Conservation (phyloP, 2,113 vertebrate genomes). For the Entelurus aequoreus region DNA sequence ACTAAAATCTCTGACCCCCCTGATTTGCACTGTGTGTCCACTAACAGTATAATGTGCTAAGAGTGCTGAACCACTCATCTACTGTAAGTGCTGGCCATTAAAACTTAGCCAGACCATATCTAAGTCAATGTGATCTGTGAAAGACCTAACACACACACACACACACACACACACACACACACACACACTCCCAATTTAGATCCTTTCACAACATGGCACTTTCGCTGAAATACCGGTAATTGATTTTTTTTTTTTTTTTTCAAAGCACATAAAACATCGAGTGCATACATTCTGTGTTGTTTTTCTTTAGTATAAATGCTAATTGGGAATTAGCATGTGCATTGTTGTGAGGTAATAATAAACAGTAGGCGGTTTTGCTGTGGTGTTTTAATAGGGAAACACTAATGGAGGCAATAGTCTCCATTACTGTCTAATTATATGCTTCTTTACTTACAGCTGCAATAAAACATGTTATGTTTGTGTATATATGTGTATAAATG, state of each 20-base stretch:
- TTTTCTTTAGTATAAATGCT: slow-evolving; percentile 8
- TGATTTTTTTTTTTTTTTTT: slow-evolving; percentile 51
- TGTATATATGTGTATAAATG: too few relatives aligned
- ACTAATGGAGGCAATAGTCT: not conserved
- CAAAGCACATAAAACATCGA: slow-evolving; percentile 11
- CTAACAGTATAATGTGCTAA: slow-evolving; percentile 65
- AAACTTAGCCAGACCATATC: slow-evolving; percentile 65
- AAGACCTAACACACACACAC: slow-evolving; percentile 63
- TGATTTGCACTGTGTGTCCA: slow-evolving; percentile 64
- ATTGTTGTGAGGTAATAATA: not conserved
- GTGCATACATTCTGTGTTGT: slow-evolving; percentile 21
- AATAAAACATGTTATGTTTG: too few relatives aligned
- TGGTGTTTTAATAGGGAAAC: slow-evolving; percentile 19
- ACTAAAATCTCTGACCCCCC: slow-evolving; percentile 68
- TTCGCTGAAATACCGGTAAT: slow-evolving; percentile 41
- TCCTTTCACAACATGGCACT: slow-evolving; percentile 43
- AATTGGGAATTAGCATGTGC: not conserved
- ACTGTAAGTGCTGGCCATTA: slow-evolving; percentile 62
- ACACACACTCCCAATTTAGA: slow-evolving; percentile 59
- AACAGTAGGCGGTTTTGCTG: slow-evolving; percentile 25
- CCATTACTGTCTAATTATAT: not conserved
- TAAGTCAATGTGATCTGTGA: slow-evolving; percentile 63
- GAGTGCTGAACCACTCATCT: slow-evolving; percentile 65
- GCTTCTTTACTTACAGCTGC: not conserved
- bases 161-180: slow-evolving; percentile 63